Percentiles rank a stretch among this genome's conserved stretches.
These are phyloP conservation scores for Cathartes aura DNA, from an alignment of 2,113 vertebrate species.

Conservation along the genomic window DNA sequence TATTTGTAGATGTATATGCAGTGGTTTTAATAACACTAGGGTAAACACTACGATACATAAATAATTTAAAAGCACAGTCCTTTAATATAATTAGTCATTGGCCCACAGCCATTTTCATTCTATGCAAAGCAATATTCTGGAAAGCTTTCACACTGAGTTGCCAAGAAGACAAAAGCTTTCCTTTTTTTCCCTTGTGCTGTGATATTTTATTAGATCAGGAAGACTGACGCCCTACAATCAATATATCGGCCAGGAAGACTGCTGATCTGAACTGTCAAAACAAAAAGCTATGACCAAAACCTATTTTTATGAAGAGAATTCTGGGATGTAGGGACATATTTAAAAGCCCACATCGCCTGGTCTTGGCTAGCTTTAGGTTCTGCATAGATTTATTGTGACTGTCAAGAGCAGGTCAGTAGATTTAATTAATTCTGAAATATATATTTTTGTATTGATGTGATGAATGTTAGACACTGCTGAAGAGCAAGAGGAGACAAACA, in stretches of 20 bases:
- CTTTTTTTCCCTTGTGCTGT: background rate
- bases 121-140: constrained; percentile 30
- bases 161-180: constrained; percentile 54
- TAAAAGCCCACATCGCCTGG: background rate
- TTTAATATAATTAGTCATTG: constrained; percentile 55
- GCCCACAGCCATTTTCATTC: constrained; percentile 46
- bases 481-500: background rate
- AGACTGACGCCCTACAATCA: constrained; percentile 66
- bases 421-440: background rate
- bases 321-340: background rate
- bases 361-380: background rate
- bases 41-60: constrained; percentile 34
- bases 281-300: constrained; percentile 36
- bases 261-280: constrained; percentile 70
- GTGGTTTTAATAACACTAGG: constrained; percentile 37
- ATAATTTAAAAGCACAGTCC: constrained; percentile 47
- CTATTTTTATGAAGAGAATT: constrained; percentile 39
- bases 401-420: background rate
- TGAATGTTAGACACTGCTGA: background rate
- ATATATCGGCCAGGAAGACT: constrained; percentile 64
- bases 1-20: constrained; percentile 30
- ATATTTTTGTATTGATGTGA: background rate
- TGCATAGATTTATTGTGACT: background rate
- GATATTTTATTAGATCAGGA: constrained; percentile 67
- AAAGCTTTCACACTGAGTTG: constrained; percentile 43